phyloP scores from a whole-genome alignment of 2,113 vertebrate genomes.

The Hypocryptadius cinnamomeus region DNA sequence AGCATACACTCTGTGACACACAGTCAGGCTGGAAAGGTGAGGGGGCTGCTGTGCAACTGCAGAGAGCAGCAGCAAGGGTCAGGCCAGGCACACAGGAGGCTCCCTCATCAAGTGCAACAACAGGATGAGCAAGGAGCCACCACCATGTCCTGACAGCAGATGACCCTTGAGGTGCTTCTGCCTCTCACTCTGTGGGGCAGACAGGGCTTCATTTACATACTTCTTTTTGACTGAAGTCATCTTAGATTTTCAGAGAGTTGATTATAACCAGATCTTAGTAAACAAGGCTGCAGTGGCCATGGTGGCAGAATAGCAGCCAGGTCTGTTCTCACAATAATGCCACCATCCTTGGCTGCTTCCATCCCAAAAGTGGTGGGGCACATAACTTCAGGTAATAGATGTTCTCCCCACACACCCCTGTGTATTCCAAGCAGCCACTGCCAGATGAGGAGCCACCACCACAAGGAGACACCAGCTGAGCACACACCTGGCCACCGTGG shows the following conservation, averaged over 20 bases:
- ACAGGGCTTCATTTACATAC: background rate
- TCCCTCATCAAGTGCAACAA: background rate
- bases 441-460: background rate
- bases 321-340: background rate
- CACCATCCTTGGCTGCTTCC: background rate
- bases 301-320: background rate
- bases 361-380: background rate
- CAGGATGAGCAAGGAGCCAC: background rate
- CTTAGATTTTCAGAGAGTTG: background rate
- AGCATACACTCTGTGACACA: accelerated
- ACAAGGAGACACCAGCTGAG: background rate
- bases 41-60: background rate
- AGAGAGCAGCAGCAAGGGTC: background rate
- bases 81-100: accelerated
- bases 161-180: background rate
- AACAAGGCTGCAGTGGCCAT: background rate
- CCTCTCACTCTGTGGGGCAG: background rate
- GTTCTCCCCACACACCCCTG: accelerated
- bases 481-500: accelerated
- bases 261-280: background rate
- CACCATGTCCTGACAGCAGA: background rate
- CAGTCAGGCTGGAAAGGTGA: background rate
- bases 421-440: background rate
- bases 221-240: background rate
- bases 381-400: accelerated